Percentiles rank a stretch among this genome's conserved stretches.
Conservation (phyloP, 2,888 invertebrate species). For the Ormyrus pomaceus region DNA sequence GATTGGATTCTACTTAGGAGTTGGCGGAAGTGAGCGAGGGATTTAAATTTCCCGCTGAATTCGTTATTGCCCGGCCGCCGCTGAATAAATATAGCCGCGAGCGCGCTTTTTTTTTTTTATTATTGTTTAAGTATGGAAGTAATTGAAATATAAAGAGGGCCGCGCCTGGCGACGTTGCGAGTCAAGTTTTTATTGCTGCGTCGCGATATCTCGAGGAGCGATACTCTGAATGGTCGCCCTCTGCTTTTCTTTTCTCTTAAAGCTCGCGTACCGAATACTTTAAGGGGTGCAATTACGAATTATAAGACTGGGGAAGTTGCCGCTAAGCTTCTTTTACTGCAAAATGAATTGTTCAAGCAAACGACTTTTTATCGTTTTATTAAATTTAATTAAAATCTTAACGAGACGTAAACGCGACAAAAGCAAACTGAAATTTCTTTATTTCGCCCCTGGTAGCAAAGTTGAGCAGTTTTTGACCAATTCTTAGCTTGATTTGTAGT, state of each 20-base stretch:
- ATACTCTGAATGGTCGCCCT: constrained; percentile 12
- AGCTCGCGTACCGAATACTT: not conserved
- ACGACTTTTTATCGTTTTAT: too few species aligned
- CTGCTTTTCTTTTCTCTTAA: not conserved
- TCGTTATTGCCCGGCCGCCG: not conserved
- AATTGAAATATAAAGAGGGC: constrained; percentile 45
- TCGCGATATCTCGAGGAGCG: not conserved
- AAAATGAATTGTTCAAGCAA: too few species aligned
- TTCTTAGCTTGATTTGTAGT: too few species aligned
- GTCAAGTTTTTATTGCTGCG: constrained; percentile 25
- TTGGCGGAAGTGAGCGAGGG: constrained; percentile 3
- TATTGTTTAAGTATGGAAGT: constrained; percentile 18
- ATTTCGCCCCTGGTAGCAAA: too few species aligned
- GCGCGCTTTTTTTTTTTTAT: constrained; percentile 1
- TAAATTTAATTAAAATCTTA: too few species aligned
- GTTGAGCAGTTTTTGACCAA: too few species aligned
- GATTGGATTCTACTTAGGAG: constrained; percentile 39
- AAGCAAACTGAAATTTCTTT: too few species aligned
- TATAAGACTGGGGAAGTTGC: too few species aligned
- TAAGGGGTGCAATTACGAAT: too few species aligned
- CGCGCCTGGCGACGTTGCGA: not conserved
- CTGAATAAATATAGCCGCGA: constrained; percentile 6
- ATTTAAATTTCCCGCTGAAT: constrained; percentile 14
- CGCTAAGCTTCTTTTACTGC: too few species aligned
- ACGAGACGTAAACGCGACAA: too few species aligned